Evolutionary conservation across 1,140 invertebrate species (phyloP).

Genomic region (Cheumatopsyche charites): DNA sequence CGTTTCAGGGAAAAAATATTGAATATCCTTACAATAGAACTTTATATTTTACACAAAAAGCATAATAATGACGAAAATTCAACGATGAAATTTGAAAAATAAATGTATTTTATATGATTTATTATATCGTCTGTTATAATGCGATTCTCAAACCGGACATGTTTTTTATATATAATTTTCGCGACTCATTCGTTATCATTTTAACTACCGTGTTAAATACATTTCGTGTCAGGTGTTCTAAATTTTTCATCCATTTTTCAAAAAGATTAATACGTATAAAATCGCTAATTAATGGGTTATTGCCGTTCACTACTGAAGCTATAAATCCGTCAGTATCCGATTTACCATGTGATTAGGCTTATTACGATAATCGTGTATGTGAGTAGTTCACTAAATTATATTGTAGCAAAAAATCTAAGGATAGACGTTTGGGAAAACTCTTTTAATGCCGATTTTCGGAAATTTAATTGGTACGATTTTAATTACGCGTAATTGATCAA

Average conservation of each 20-base stretch:
- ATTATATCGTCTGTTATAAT: background rate
- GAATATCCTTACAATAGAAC: too few species aligned
- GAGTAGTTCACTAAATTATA: conserved; percentile 18
- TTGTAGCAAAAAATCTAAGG: conserved; percentile 3
- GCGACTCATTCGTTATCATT: background rate
- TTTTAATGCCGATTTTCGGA: background rate
- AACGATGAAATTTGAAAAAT: conserved; percentile 8
- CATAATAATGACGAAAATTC: too few species aligned
- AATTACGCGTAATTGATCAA: too few species aligned
- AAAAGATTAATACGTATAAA: conserved; percentile 21
- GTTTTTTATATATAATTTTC: background rate
- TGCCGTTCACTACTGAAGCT: conserved; percentile 12
- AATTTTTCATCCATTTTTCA: conserved; percentile 13
- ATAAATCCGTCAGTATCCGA: conserved; percentile 22
- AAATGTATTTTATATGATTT: conserved; percentile 5
- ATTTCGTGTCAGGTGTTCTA: conserved; percentile 13
- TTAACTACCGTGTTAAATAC: conserved; percentile 9
- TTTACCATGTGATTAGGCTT: background rate
- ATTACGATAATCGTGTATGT: background rate
- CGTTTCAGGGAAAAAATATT: background rate
- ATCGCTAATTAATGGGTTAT: conserved; percentile 20
- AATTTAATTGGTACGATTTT: too few species aligned
- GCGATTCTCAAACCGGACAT: background rate
- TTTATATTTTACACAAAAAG: too few species aligned
- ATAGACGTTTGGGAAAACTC: background rate